Conservation (phyloP, 2,888 invertebrate species). For the Danaus chrysippus region DNA sequence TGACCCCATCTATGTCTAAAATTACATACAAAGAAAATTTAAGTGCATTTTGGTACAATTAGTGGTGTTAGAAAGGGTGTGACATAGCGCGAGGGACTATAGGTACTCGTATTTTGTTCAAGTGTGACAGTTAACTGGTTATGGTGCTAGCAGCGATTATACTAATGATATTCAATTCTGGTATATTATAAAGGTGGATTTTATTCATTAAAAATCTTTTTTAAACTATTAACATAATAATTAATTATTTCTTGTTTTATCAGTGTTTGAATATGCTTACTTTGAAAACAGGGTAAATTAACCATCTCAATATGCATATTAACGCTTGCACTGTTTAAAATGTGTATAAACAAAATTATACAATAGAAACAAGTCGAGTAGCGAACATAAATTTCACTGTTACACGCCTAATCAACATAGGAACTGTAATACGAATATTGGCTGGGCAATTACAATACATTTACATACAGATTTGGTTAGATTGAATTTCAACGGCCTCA, state of each 20-base stretch:
- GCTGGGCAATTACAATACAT: slow-evolving; percentile 70
- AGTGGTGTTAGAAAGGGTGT: slow-evolving; percentile 63
- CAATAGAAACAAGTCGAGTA: slow-evolving; percentile 51
- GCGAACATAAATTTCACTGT: slow-evolving; percentile 52
- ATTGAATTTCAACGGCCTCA: slow-evolving; percentile 66
- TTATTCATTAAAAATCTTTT: not conserved
- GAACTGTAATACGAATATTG: slow-evolving; percentile 70
- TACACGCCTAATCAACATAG: slow-evolving; percentile 65
- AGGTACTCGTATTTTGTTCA: slow-evolving; percentile 59
- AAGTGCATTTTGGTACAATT: slow-evolving; percentile 74
- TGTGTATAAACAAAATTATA: slow-evolving; percentile 61
- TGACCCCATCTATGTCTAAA: slow-evolving; percentile 66
- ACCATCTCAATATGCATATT: slow-evolving; percentile 27
- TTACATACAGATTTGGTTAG: slow-evolving; percentile 72
- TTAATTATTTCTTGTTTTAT: not conserved
- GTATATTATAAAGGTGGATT: slow-evolving; percentile 10
- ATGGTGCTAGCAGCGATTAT: slow-evolving; percentile 43
- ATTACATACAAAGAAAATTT: slow-evolving; percentile 74
- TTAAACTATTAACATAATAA: not conserved
- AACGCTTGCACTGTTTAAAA: slow-evolving; percentile 34
- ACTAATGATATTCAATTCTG: slow-evolving; percentile 22
- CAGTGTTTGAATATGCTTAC: slow-evolving; percentile 9
- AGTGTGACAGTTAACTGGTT: slow-evolving; percentile 58
- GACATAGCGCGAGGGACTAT: slow-evolving; percentile 63
- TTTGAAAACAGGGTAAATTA: slow-evolving; percentile 14